Base-by-base conservation (phyloP, 2,113 vertebrate genomes). In the Rhabdornis inornatus region DNA sequence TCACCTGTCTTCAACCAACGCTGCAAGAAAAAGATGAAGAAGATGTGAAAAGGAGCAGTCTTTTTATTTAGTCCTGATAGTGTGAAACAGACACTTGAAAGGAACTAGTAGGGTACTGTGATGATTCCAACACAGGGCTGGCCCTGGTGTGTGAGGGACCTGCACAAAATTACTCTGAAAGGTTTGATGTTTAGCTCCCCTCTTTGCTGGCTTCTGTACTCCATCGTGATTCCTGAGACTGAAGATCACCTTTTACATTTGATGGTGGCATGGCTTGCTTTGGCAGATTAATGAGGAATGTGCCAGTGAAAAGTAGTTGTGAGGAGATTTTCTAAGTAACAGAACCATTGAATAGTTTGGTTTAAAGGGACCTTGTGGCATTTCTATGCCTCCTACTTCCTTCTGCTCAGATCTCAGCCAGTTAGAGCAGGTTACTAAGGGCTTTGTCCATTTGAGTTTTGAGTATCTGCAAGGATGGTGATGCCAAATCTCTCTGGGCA, bases 1-100 rank as follows among this genome's bases (percentile, higher is more conserved):
- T 99, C 99, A 0, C 99, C 99, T 4, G 99, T 99, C 90, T 99
- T 99, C 96, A 99, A 99, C 95, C 99, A 99, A 94, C 98, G 98
- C 83, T 99, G 98, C 85, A 99, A 98, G 96, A 99, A 99, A 90
- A 98, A 98, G 76, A 96, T 98, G 89, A 99, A 98, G 97, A 99
- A 99, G 96, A 98, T 99, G 97, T 99, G 97, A 99, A 83, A 64
- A 72, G 17, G 55, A 66, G 14, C 19, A 50, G 12, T 21, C 12
- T 49, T 83, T 85, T 74, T 63, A 21, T 88, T 71, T 74, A 71
- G 53, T 84, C 23, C 31, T 70, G 49, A 5, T 40, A 24, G 20
- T 76, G 31, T 64, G 50, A 70, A 47, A 22, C 52, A 42, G 83
- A 31, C 49, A n/a, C 49, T 47, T 53, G 76, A 57, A 88, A 79